Base-by-base conservation (phyloP, 2,888 invertebrate genomes). In the Lagria hirta region DNA sequence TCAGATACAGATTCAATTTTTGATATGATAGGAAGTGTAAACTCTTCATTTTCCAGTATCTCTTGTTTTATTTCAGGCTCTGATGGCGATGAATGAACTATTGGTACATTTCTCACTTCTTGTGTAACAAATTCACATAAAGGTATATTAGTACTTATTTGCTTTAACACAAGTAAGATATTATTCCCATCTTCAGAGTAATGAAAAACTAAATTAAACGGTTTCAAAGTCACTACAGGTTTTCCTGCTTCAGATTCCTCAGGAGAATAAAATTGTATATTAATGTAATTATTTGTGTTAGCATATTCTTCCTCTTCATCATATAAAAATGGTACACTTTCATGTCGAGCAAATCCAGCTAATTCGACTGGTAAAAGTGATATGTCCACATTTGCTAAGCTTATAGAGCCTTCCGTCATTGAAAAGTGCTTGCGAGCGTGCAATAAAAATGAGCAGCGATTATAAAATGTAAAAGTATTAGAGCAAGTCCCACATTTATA, bases 391-490 rank as follows among this genome's bases (percentile, higher is more conserved):
- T 61, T 49, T 7, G 57, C 53, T 8, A 71, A 50, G 52, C 68
- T 56, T 6, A 71, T 60, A 18, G 56, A 43, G 6, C 69, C 69
- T 29, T 58, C 50, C 6, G 52, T 37, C 6, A 59, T 22, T n/a
- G 40, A 52, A 46, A 55, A 70, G 49, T 71, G 71, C 20, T 57
- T 57, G 10, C 70, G 54, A n/a, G 62, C 55, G 41, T 71, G 71
- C 8, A 71, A 47, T 10, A 70, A 49, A 22, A 71, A 60, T 0
- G 69, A 51, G 45, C 71, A 71, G 17, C 69, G 63, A 42, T 71
- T 71, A 55, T 69, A 71, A 49, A 69, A 71, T 4, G 51, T 58
- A 5, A 61, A 43, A 1, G 42, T 46, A 22, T 49, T 42, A 2
- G 48, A 32, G 45, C 71, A 71, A 10, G 43, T 41, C 3, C 41